Evolutionary conservation across 2,113 vertebrate genomes (phyloP), one percentile per base, ranked within the genome.

Genomic region (Cacatua alba): DNA sequence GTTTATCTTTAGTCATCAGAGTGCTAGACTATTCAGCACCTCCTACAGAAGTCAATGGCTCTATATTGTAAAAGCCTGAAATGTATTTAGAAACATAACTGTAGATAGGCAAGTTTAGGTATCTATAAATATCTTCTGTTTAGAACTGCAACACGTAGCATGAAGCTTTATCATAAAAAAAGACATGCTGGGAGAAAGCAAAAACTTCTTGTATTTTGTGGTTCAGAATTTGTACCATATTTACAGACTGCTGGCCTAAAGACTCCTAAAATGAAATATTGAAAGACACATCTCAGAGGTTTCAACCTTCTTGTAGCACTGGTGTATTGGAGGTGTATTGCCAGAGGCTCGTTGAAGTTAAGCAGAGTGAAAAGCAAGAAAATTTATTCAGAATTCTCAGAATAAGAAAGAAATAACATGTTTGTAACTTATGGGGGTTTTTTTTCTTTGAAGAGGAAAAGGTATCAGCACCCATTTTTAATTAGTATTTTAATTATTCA

Each of bases 1-100:
- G 63, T 91, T 91, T 94, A 72, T 90, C 89, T 96, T 86, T 65
- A 90, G 70, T 76, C 87, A 84, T 88, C 80, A 67, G 43, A 80
- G 60, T 35, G 68, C 63, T 48, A 83, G 79, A 86, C 82, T 71
- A 62, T 51, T 71, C 59, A 63, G 79, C 63, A 74, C 44, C 84
- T 90, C 87, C 71, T 51, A 52, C 84, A 76, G 68, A 93, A 91
- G 75, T 51, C 82, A 77, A 16, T 19, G 49, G 49, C 43, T 87
- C 82, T 71, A 37, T 67, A 82, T 63, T 41, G 75, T 62, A 76
- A 88, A 75, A 91, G 84, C 62, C 21, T 37, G 39, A 65, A 89
- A 90, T 65, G 64, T n/a, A 44, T 63, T 91, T 82, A 84, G 65
- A 86, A 87, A 79, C 16, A 37, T 37, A 72, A 65, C 21, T 0